phyloP scores from a whole-genome alignment of 2,113 vertebrate genomes.

The Bombycilla garrulus region DNA sequence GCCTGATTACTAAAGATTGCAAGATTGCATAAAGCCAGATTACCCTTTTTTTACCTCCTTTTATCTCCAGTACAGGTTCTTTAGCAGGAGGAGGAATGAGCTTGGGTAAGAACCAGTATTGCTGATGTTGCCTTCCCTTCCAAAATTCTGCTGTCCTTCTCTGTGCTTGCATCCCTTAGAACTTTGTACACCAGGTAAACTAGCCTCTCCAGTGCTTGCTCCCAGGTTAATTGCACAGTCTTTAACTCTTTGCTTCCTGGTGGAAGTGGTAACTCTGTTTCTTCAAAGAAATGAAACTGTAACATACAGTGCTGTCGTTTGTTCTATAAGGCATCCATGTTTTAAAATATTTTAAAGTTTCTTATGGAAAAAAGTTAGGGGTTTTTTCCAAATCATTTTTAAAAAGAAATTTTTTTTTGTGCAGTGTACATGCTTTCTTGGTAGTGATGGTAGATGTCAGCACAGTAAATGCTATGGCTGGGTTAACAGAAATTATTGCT shows the following conservation, averaged over 20 bases:
- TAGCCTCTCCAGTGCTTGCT: not conserved
- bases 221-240: not conserved
- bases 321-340: not conserved
- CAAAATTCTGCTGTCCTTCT: not conserved
- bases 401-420: not conserved
- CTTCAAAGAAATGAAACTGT: not conserved
- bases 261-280: not conserved
- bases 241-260: conserved; percentile 25
- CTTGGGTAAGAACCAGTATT: not conserved
- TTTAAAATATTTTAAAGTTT: not conserved
- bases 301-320: not conserved
- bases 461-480: not conserved
- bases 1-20: not conserved
- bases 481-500: not conserved
- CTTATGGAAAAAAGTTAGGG: not conserved
- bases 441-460: not conserved
- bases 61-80: not conserved
- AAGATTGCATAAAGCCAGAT: not conserved
- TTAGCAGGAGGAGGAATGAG: not conserved
- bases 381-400: not conserved
- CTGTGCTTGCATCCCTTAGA: not conserved
- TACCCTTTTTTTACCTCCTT: conserved; percentile 9
- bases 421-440: not conserved
- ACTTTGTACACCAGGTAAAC: conserved; percentile 13
- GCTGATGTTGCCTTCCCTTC: not conserved